A percentile compares a stretch with the other conserved stretches of the same genome.
These are phyloP conservation scores for Camponotus vicinus DNA, from an alignment of 1,140 invertebrate genomes.

Conservation along the genomic window DNA sequence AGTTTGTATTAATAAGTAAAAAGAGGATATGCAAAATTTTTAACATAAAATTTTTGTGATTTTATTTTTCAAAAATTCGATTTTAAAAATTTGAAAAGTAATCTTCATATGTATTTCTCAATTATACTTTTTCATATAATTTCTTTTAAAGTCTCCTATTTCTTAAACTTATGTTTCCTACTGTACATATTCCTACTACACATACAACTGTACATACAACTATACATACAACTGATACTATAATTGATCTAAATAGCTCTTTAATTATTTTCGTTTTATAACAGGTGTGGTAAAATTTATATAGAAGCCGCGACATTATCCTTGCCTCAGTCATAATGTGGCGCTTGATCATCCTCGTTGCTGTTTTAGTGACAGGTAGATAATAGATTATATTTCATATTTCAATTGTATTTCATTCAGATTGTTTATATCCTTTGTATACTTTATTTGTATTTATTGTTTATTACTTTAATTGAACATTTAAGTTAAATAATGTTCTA, in stretches of 20 bases:
- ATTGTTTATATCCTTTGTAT: too few species aligned
- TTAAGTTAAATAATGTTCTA: not conserved
- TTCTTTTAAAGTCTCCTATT: not conserved
- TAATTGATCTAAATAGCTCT: too few species aligned
- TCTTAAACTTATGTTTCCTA: not conserved
- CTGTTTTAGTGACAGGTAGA: not conserved
- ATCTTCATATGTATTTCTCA: not conserved
- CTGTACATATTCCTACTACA: too few species aligned
- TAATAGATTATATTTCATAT: not conserved
- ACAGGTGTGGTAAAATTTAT: not conserved
- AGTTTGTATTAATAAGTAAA: not conserved
- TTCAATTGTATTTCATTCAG: not conserved
- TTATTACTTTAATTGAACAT: not conserved
- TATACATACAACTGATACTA: too few species aligned
- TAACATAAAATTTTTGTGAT: not conserved
- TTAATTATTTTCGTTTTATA: not conserved
- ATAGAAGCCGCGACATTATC: not conserved
- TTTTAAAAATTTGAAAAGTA: not conserved
- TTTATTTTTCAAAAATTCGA: not conserved
- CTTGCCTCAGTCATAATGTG: slow-evolving; percentile 12
- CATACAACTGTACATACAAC: too few species aligned
- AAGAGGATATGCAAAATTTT: not conserved
- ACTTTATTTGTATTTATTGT: not conserved
- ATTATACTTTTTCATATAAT: not conserved
- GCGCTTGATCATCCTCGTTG: not conserved